Evolutionary conservation across 2,113 vertebrate species (phyloP).

Genomic region (Tilapia sparmanii): DNA sequence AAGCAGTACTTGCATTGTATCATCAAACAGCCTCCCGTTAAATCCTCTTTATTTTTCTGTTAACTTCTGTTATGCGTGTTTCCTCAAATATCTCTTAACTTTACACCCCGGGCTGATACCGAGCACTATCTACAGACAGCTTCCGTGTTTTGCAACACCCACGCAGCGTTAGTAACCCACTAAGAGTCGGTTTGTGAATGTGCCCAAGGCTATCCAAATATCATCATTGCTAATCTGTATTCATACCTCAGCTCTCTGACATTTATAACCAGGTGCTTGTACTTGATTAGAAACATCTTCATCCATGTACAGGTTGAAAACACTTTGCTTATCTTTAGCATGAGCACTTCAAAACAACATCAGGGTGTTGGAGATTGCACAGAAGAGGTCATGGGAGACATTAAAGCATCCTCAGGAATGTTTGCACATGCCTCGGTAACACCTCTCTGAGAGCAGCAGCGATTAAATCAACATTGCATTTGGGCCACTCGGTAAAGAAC

Average conservation of each 20-base stretch:
- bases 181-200: background rate
- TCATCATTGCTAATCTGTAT: background rate
- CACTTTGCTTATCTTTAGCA: background rate
- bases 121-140: background rate
- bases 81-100: background rate
- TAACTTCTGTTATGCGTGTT: background rate
- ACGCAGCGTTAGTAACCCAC: background rate
- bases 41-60: background rate
- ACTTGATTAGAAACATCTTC: background rate
- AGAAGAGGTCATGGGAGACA: background rate
- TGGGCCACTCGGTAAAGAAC: background rate
- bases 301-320: background rate
- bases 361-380: background rate
- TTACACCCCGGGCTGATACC: background rate
- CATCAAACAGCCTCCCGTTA: background rate
- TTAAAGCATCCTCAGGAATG: background rate
- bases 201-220: background rate
- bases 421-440: background rate
- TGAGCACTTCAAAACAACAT: background rate
- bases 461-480: background rate
- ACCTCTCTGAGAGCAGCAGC: background rate
- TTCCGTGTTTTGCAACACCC: background rate
- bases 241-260: background rate
- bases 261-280: background rate
- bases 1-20: background rate